Evolutionary conservation across 2,113 vertebrate genomes (phyloP), one percentile per base, ranked within the genome.

Genomic region (Crotalus viridis): DNA sequence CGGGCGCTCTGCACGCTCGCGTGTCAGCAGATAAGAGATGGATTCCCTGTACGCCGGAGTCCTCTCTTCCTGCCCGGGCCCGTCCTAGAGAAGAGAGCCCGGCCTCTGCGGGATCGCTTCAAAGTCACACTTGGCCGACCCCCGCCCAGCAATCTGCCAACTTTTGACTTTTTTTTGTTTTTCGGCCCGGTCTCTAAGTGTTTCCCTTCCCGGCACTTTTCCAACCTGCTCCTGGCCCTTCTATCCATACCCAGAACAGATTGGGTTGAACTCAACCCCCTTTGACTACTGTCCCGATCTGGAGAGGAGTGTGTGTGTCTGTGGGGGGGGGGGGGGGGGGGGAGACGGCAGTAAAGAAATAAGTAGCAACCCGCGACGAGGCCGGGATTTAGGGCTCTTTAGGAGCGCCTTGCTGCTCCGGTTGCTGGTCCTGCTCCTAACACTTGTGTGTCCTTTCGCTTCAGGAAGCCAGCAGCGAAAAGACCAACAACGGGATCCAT

Each of bases 401-500:
- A 22, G 22, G 90, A 52, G 85, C 21, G 13, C 43, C 46, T 21
- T 1, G 85, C 46, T 59, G 46, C 2, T 7, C n/a, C 17, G 21
- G 48, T 13, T 51, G 48, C 26, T 51, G 43, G 5, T 21, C 33
- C 33, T 81, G 69, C 69, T 81, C 17, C 69, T 81, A 81, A 39
- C 17, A 21, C 15, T 91, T 97, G 95, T 94, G 43, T 97, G 96
- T 98, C 95, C 95, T 94, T 94, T 86, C 94, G 93, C 95, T 97
- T 94, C 97, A 99, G 99, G 99, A 99, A 98, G 98, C 98, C 95
- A 98, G 98, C 97, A 99, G 98, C 95, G 99, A 99, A 98, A 99
- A 99, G 98, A 99, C 99, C 96, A 99, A 99, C 98, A 99, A 99
- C 97, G 99, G 99, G 93, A 99, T 99, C 96, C 99, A 99, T 97